Conservation (phyloP, 2,888 invertebrate species). For the Dynastes tityus region DNA sequence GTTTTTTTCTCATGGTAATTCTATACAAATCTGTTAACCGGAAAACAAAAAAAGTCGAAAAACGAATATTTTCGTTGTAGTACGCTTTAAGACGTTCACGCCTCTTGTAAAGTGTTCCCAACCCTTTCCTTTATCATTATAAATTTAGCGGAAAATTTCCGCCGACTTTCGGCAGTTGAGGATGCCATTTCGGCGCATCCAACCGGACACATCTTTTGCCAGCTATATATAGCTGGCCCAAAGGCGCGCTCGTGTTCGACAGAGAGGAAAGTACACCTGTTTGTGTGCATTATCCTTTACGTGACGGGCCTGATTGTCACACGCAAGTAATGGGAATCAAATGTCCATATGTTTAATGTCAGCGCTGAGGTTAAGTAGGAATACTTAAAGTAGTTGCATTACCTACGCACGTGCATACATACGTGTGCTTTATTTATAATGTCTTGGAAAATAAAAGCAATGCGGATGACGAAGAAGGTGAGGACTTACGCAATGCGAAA, state of each 20-base stretch:
- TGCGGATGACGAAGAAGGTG: neutral
- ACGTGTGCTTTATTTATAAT: neutral
- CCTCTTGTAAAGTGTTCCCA: constrained; percentile 32
- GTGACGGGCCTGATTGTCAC: constrained; percentile 24
- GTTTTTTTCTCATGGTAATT: no score
- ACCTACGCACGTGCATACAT: neutral
- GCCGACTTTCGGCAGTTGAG: constrained; percentile 25
- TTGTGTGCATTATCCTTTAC: constrained; percentile 13
- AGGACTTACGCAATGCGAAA: neutral
- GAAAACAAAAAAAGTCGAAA: neutral
- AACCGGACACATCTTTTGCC: constrained; percentile 34
- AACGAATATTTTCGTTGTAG: neutral
- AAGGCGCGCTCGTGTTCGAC: neutral
- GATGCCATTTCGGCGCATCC: constrained; percentile 40
- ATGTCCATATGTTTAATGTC: constrained; percentile 33
- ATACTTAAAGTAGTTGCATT: neutral
- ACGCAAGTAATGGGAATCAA: constrained; percentile 24
- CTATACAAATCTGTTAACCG: no score
- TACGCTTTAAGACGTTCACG: constrained; percentile 12
- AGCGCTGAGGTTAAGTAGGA: neutral
- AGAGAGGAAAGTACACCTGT: constrained; percentile 36
- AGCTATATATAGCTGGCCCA: constrained; percentile 20
- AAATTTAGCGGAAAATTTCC: constrained; percentile 41
- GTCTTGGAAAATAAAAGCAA: neutral
- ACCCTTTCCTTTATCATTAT: constrained; percentile 37